Evolutionary conservation across 2,888 invertebrate species (phyloP), one percentile per base, ranked within the genome.

Genomic region (Hemistola chrysoprasaria): DNA sequence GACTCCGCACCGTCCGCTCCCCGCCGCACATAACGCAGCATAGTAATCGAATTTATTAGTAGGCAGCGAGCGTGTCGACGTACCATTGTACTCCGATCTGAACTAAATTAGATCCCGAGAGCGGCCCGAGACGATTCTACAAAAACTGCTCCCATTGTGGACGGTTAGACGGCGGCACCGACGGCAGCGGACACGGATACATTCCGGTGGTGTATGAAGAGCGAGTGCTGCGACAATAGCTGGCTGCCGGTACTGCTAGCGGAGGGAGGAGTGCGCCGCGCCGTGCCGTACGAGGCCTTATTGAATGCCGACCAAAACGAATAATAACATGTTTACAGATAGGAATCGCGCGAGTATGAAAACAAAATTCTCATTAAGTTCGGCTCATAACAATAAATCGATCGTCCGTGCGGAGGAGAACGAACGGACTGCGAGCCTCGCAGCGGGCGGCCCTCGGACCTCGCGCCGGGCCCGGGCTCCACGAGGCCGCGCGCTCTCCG

Each of bases 11-110:
- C 40, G 37, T 24, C 26, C 41, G 33, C 33, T 20, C 24, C 36
- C 47, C 42, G 41, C 32, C 44, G 11, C 38, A 22, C 31, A 20
- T 29, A 33, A 34, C 40, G 20, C 23, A 35, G 29, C 33, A 35
- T 30, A 59, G 44, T 73, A 65, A 71, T 71, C 67, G 53, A 68
- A 71, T 74, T 66, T 61, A 66, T 73, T 70, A 71, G 57, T 29
- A 38, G 42, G 40, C 30, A 50, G 62, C 54, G 57, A 63, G 56
- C 60, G 68, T 59, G 55, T 50, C 62, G 57, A 43, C 33, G 43
- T 25, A 40, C 43, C 53, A 56, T 57, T 36, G 44, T 34, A 44
- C 47, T 37, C 32, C 9, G 27, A 42, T 37, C 42, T 37, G 37
- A 42, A 42, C 42, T 42, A 42, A 42, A 42, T 42, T 37, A 42